Evolutionary conservation across 1,140 invertebrate genomes (phyloP).

Genomic region (Musca domestica): DNA sequence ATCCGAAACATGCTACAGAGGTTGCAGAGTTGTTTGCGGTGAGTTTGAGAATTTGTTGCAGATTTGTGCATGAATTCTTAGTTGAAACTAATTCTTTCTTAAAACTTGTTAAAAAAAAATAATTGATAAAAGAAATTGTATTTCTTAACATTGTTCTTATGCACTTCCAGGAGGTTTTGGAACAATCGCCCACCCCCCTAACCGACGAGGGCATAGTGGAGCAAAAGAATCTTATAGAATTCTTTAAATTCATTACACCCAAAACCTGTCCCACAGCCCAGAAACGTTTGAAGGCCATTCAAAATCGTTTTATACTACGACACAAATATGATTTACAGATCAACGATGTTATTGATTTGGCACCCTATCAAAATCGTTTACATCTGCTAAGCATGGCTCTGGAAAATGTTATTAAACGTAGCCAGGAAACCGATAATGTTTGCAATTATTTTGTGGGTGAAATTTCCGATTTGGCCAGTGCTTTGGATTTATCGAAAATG

Average conservation of each 20-base stretch:
- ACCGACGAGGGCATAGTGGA: background rate
- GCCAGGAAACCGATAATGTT: slow-evolving; percentile 40
- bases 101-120: background rate
- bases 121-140: background rate
- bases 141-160: background rate
- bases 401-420: slow-evolving; percentile 38
- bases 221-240: slow-evolving; percentile 41
- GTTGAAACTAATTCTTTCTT: background rate
- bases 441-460: slow-evolving; percentile 37
- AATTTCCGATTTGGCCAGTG: slow-evolving; percentile 36
- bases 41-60: slow-evolving; percentile 14
- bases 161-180: slow-evolving; percentile 17
- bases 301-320: slow-evolving; percentile 36
- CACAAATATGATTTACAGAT: slow-evolving; percentile 38
- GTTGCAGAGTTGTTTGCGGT: slow-evolving; percentile 38
- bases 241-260: slow-evolving; percentile 41
- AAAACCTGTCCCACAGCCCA: slow-evolving; percentile 28
- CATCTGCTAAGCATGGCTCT: slow-evolving; percentile 38
- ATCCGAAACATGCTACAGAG: slow-evolving; percentile 26
- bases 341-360: slow-evolving; percentile 31
- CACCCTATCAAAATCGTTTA: slow-evolving; percentile 29
- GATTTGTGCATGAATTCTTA: background rate
- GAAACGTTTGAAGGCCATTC: slow-evolving; percentile 35
- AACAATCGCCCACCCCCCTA: background rate
- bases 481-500: slow-evolving; percentile 36